Conservation (phyloP, 2,797 vertebrate species). For the Danio aesculapii region DNA sequence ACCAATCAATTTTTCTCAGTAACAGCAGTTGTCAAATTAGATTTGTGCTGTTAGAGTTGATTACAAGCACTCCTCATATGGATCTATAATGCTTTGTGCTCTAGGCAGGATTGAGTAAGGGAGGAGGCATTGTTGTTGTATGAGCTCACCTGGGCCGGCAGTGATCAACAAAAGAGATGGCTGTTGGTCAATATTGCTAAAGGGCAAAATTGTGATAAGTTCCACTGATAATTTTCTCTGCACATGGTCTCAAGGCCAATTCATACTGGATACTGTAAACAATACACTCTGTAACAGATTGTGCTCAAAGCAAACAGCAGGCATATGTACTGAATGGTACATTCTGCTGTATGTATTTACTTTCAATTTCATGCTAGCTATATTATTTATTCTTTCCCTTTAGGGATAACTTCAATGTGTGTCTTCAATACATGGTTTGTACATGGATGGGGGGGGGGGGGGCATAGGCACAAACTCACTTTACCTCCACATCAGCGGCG, state of each 20-base stretch:
- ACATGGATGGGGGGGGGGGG: no score
- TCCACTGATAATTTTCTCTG: conserved; percentile 72
- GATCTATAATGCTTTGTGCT: conserved; percentile 71
- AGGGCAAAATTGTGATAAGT: conserved; percentile 76
- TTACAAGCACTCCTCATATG: conserved; percentile 73
- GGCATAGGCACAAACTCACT: no score
- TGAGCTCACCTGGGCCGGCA: conserved; percentile 67
- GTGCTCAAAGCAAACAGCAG: not conserved
- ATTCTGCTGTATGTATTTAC: no score
- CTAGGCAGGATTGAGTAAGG: conserved; percentile 66
- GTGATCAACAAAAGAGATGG: conserved; percentile 72
- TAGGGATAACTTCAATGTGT: no score
- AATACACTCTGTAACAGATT: conserved; percentile 62
- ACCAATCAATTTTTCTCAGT: conserved; percentile 76
- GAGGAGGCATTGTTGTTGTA: conserved; percentile 34
- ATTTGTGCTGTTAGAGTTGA: conserved; percentile 80
- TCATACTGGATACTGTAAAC: conserved; percentile 2
- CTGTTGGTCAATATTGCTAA: conserved; percentile 72
- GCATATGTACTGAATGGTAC: not conserved
- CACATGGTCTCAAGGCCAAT: conserved; percentile 54
- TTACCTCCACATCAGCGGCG: no score
- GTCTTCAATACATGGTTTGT: no score
- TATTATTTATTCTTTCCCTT: not conserved
- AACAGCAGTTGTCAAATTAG: conserved; percentile 77
- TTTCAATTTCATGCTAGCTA: not conserved